phyloP scores from a whole-genome alignment of 2,888 invertebrate species.

The Cancer borealis region DNA sequence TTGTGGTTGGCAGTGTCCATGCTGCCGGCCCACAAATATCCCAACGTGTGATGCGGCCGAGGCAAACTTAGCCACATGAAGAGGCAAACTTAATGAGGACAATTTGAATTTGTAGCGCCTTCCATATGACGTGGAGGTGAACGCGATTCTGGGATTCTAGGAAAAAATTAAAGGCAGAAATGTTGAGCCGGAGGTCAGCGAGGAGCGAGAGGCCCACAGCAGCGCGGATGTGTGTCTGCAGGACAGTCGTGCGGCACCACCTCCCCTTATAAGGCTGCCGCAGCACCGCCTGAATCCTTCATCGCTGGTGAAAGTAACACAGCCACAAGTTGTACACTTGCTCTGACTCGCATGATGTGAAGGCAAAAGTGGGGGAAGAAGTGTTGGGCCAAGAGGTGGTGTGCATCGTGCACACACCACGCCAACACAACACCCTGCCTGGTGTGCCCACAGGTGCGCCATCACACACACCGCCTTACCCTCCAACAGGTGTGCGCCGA shows the following conservation, averaged over 20 bases:
- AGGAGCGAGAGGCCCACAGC: background rate
- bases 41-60: background rate
- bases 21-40: background rate
- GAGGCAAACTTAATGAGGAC: background rate
- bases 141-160: background rate
- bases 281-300: background rate
- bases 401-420: background rate
- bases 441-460: background rate
- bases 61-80: background rate
- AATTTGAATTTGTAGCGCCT: background rate
- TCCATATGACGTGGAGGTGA: background rate
- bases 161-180: background rate
- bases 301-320: conserved; percentile 13
- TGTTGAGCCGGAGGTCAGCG: background rate
- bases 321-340: background rate
- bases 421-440: background rate
- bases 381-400: background rate
- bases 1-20: background rate
- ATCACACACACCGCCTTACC: background rate
- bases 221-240: background rate
- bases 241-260: background rate
- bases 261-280: background rate
- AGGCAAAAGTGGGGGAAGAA: background rate
- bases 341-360: background rate
- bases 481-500: background rate